Evolutionary conservation across 1,140 invertebrate genomes (phyloP), one percentile per base, ranked within the genome.

Genomic region (Hylaeus volcanicus): DNA sequence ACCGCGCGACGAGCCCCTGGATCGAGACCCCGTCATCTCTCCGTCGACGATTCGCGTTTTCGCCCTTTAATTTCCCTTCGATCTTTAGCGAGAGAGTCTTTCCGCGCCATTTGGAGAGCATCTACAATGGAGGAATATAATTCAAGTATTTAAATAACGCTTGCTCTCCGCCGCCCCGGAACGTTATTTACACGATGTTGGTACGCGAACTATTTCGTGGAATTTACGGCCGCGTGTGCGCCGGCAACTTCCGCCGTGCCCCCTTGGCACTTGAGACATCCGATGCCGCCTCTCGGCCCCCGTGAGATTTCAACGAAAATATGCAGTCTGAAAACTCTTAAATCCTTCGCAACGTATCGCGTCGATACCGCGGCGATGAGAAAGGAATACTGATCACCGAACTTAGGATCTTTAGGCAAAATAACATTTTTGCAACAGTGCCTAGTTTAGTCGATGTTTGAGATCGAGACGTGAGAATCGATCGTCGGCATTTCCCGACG

Each of bases 301-400:
- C 43, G 45, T 11, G 73, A 65, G 73, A 74, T 65, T 65, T 74
- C 61, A 65, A 11, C 48, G 61, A 65, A 74, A 74, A 65, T 65
- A 43, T 48, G 8, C 45, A 8, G 45, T 37, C 45, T 1, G 48
- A 6, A 55, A 74, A 74, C 73, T 65, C 65, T 74, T 74, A 65
- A 74, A 64, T 63, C 37, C 72, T 41, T 74, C 39, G 48, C 37
- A 39, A 2, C 73, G 48, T 41, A 65, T 55, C 73, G 60, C 37
- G 60, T 64, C 60, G 11, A 74, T 53, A 48, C 15, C 2, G 9
- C 45, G 14, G 0, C 37, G 37, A 51, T 64, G 43, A 74, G 64
- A 37, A 3, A 37, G 48, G 64, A 64, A n/a, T 53, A 14, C 4
- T 48, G 8, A 48, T 48, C 26, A 26, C 26, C 26, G 26, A 26